Percentiles rank a stretch among this genome's conserved stretches.
Evolutionary conservation across 2,888 invertebrate species (phyloP).

Genomic region (Noctua janthe): DNA sequence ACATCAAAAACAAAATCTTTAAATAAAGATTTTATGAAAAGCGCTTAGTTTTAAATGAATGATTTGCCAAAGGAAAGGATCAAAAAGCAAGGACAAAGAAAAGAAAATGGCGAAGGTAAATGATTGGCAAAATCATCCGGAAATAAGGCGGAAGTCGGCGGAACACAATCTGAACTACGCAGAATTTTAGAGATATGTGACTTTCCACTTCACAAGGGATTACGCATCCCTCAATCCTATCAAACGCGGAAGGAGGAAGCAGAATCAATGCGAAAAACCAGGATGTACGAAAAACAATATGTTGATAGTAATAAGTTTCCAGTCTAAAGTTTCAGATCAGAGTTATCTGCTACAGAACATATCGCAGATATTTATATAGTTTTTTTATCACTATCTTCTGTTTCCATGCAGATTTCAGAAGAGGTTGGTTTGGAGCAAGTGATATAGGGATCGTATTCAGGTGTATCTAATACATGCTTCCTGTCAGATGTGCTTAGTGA

Average conservation of each 20-base stretch:
- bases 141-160: constrained; percentile 1
- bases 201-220: constrained; percentile 11
- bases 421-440: constrained; percentile 1
- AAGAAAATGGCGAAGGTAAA: background rate
- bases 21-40: no score
- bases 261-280: constrained; percentile 32
- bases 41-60: background rate
- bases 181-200: background rate
- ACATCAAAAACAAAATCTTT: background rate
- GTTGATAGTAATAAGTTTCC: constrained; percentile 32
- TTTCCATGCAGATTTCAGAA: constrained; percentile 27
- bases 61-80: rapidly evolving
- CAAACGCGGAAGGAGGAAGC: constrained; percentile 49
- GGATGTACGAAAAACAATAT: constrained; percentile 20
- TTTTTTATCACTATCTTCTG: constrained; percentile 11
- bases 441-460: constrained; percentile 17
- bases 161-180: background rate
- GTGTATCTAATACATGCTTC: constrained; percentile 1
- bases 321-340: constrained; percentile 10
- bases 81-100: background rate
- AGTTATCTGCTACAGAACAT: constrained; percentile 20
- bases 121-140: background rate
- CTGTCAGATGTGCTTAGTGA: background rate
- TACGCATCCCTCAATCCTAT: constrained; percentile 40
- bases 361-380: constrained; percentile 3